Conservation (phyloP, 2,797 vertebrate species). For the Anolis apletophallus region DNA sequence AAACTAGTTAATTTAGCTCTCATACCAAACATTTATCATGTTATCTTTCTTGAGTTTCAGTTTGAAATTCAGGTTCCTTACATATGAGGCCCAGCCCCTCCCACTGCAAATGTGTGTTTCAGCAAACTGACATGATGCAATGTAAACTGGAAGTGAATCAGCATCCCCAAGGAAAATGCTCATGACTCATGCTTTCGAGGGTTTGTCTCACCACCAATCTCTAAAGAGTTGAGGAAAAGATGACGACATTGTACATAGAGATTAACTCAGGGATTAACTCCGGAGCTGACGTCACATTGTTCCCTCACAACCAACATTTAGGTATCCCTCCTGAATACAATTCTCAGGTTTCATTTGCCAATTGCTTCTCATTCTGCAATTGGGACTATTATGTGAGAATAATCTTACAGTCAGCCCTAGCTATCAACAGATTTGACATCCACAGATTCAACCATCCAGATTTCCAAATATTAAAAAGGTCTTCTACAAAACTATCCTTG, state of each 20-base stretch:
- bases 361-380: slow-evolving; percentile 28
- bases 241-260: rapidly evolving
- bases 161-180: slow-evolving; percentile 9
- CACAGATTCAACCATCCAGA: too few species aligned
- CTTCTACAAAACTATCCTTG: too few species aligned
- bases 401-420: too few species aligned
- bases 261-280: slow-evolving; percentile 6
- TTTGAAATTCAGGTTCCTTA: background rate
- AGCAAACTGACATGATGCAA: slow-evolving; percentile 65
- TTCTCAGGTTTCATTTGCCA: slow-evolving; percentile 50
- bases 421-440: too few species aligned
- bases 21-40: background rate
- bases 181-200: slow-evolving; percentile 25
- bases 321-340: slow-evolving; percentile 48
- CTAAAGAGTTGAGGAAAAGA: background rate
- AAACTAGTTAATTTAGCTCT: background rate
- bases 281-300: background rate
- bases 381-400: slow-evolving; percentile 43
- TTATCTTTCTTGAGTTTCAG: background rate
- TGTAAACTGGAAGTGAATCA: slow-evolving; percentile 69
- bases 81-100: slow-evolving; percentile 7
- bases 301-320: background rate
- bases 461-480: too few species aligned
- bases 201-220: slow-evolving; percentile 24
- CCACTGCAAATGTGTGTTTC: rapidly evolving